phyloP scores from a whole-genome alignment of 2,888 invertebrate genomes.

The Gisinianus flammeolus region DNA sequence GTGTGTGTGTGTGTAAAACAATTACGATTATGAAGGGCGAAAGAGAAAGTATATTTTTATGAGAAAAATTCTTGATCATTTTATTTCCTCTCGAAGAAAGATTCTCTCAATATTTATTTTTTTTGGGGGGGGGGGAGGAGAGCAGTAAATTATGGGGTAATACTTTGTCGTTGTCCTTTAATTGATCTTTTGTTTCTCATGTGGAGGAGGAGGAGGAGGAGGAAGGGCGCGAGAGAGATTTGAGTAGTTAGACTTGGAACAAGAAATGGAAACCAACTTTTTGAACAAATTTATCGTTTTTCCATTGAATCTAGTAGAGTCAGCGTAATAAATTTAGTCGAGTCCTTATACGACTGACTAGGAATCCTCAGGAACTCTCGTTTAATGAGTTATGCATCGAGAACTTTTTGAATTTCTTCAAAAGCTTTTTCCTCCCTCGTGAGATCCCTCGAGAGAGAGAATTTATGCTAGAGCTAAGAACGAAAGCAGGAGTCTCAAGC shows the following conservation, averaged over 20 bases:
- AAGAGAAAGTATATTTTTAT: too few species aligned
- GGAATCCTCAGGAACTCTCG: background rate
- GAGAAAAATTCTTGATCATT: background rate
- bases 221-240: background rate
- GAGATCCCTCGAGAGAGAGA: background rate
- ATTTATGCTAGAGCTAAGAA: background rate
- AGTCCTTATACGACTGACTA: background rate
- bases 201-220: background rate
- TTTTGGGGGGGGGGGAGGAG: too few species aligned
- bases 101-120: too few species aligned
- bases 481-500: too few species aligned
- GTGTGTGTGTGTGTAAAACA: too few species aligned
- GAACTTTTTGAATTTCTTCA: constrained; percentile 13
- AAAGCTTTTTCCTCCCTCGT: background rate
- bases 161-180: background rate
- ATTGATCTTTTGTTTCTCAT: background rate
- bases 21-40: too few species aligned
- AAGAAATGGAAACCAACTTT: background rate
- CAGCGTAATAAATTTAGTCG: background rate
- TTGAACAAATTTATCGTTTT: too few species aligned
- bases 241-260: background rate
- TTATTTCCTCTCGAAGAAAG: background rate
- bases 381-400: constrained; percentile 18
- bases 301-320: too few species aligned
- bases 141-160: too few species aligned